These are phyloP conservation scores for Emydura subglobosa DNA, from an alignment of 2,113 vertebrate species.

Conservation along the genomic window DNA sequence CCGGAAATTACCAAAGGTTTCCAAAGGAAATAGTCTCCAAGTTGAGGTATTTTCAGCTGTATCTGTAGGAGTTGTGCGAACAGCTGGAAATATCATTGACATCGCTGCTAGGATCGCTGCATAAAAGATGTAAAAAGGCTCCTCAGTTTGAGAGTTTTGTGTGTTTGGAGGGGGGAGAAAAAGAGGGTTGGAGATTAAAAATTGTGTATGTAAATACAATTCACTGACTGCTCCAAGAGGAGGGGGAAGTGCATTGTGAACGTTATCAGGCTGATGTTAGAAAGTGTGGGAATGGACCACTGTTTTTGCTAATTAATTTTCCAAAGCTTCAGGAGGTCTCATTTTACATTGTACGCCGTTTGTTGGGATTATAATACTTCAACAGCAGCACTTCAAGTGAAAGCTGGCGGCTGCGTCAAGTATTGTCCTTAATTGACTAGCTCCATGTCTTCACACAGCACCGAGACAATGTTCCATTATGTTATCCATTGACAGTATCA, in stretches of 20 bases:
- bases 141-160: slow-evolving; percentile 9
- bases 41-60: background rate
- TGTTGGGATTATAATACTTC: slow-evolving; percentile 79
- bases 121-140: slow-evolving; percentile 3
- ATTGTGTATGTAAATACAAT: slow-evolving; percentile 72
- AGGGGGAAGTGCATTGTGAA: slow-evolving; percentile 62
- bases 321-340: slow-evolving; percentile 79
- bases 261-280: slow-evolving; percentile 61
- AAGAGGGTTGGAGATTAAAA: slow-evolving; percentile 55
- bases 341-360: slow-evolving; percentile 77
- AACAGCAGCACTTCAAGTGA: slow-evolving; percentile 76
- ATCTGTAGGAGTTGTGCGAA: background rate
- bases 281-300: slow-evolving; percentile 78
- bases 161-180: accelerated
- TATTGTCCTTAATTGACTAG: slow-evolving; percentile 82
- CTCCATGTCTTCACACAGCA: slow-evolving; percentile 79
- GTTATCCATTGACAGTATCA: slow-evolving; percentile 80
- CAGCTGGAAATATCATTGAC: slow-evolving; percentile 15
- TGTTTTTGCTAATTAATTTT: slow-evolving; percentile 79
- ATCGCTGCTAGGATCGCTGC: background rate
- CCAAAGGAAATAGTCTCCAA: background rate
- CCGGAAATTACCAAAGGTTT: background rate
- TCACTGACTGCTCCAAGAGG: slow-evolving; percentile 49
- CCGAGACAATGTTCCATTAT: slow-evolving; percentile 83
- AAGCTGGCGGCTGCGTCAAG: slow-evolving; percentile 74